Conservation (phyloP, 2,113 vertebrate genomes). For the Atlantisia rogersi region DNA sequence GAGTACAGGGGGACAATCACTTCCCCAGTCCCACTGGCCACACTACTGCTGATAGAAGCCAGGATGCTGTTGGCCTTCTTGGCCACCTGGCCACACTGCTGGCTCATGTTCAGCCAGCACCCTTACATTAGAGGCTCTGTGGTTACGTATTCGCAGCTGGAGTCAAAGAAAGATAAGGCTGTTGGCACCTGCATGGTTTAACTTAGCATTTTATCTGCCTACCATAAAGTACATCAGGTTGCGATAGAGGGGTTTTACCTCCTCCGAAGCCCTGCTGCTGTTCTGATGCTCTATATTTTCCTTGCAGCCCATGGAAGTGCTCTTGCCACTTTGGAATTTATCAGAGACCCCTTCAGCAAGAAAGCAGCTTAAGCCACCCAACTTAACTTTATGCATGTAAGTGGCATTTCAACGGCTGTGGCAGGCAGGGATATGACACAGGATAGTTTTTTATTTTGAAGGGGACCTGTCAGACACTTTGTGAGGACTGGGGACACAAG, state of each 20-base stretch:
- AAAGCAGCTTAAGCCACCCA: neutral
- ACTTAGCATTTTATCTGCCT: neutral
- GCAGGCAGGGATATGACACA: rapidly evolving
- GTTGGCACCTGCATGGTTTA: neutral
- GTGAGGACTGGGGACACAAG: rapidly evolving
- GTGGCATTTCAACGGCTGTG: neutral
- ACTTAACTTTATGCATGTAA: neutral
- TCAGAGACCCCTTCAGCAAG: neutral
- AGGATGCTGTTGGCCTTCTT: too few species aligned
- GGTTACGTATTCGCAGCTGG: neutral
- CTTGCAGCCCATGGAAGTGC: neutral
- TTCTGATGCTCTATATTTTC: neutral
- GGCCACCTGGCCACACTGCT: too few species aligned
- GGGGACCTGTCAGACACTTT: rapidly evolving
- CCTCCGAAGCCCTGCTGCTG: neutral
- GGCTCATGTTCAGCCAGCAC: too few species aligned
- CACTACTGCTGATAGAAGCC: too few species aligned
- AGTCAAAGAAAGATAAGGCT: neutral
- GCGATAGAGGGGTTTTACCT: neutral
- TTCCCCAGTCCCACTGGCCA: too few species aligned
- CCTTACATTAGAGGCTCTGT: neutral
- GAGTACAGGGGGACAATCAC: too few species aligned
- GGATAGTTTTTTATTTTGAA: neutral
- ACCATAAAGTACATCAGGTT: neutral
- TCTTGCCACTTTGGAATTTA: neutral